Conservation (phyloP, 2,888 invertebrate genomes). For the Melinaea menophilus region DNA sequence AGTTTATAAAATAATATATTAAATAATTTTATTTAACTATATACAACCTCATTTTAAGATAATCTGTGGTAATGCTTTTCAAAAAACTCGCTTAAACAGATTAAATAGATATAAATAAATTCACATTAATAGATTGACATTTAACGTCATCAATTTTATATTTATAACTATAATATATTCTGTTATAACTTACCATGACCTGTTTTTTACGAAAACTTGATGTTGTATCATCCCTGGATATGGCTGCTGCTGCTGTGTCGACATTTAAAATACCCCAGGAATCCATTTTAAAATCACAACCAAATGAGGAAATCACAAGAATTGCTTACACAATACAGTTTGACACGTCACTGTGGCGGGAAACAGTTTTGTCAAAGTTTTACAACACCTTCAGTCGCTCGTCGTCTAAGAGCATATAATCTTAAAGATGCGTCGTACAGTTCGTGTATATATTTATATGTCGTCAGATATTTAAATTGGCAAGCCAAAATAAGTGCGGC, state of each 20-base stretch:
- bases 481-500: slow-evolving; percentile 77
- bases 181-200: slow-evolving; percentile 47
- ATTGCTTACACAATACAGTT: slow-evolving; percentile 33
- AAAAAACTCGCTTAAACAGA: slow-evolving; percentile 9
- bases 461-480: slow-evolving; percentile 69
- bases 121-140: too few species aligned
- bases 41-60: too few species aligned
- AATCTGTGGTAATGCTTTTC: slow-evolving; percentile 2
- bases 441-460: slow-evolving; percentile 34
- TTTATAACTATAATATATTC: background rate
- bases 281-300: slow-evolving; percentile 75
- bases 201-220: slow-evolving; percentile 74
- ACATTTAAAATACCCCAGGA: slow-evolving; percentile 84
- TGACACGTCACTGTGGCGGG: slow-evolving; percentile 48
- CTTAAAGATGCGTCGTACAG: slow-evolving; percentile 20
- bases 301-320: slow-evolving; percentile 36
- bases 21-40: too few species aligned
- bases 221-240: slow-evolving; percentile 82
- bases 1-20: too few species aligned
- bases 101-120: slow-evolving; percentile 8
- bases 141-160: too few species aligned
- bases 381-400: slow-evolving; percentile 10
- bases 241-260: slow-evolving; percentile 80
- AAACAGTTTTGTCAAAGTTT: slow-evolving; percentile 27
- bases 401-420: slow-evolving; percentile 22